Evolutionary conservation across 2,888 invertebrate genomes (phyloP), one percentile per base, ranked within the genome.

Genomic region (Rhingia campestris): DNA sequence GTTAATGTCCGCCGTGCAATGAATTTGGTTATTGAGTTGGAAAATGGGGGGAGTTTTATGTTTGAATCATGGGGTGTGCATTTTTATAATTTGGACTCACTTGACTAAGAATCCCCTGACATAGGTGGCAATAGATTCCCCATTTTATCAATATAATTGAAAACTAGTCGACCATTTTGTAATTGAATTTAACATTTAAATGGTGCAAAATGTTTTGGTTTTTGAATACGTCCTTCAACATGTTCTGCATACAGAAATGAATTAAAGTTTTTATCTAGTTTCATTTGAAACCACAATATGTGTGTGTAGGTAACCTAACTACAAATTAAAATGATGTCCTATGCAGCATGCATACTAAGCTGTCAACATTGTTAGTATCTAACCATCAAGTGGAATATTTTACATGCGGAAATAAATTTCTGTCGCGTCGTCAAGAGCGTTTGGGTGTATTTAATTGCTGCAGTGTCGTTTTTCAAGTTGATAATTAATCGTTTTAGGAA

Each of bases 301-400:
- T 22, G 2, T 22, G 22, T 22, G 22, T 22, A 1, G 22, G 22
- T n/a, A 51, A 9, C 4, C 32, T 3, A 32, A 10, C 32, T n/a
- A 51, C 33, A 32, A 51, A 51, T 51, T 51, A 51, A 9, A 51
- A 32, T 1, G 3, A 9, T 2, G 51, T n/a, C 33, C 30, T 10
- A 32, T 32, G 51, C 51, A 51, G 30, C 10, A 6, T 41, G 41
- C 9, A 41, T 41, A 9, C 10, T 9, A 61, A 61, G 61, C 5
- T 53, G 53, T 53, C 41, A 53, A 51, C 70, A 61, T 33, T 51
- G 70, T 59, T 70, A 32, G 22, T 51, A 39, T 49, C 39, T 30
- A 37, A 64, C 63, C 49, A 22, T 30, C 3, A 64, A 30, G 5
- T 64, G 49, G 30, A 37, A 49, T 30, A 51, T 64, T 51, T 9